These are phyloP conservation scores for Euplexia lucipara DNA, from an alignment of 2,888 invertebrate species.

Conservation along the genomic window DNA sequence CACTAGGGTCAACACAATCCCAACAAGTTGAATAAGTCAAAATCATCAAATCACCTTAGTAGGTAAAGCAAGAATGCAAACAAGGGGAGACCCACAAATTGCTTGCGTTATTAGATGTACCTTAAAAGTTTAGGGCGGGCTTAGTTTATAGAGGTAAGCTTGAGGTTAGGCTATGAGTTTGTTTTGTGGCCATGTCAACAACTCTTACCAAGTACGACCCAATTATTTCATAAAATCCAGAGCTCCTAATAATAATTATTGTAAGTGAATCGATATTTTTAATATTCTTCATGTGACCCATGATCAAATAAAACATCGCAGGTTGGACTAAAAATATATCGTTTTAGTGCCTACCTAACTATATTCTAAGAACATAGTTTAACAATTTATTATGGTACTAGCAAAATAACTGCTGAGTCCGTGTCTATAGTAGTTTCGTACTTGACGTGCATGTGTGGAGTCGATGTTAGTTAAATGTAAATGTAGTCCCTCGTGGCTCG, in stretches of 20 bases:
- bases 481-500: slow-evolving; percentile 79
- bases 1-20: slow-evolving; percentile 73
- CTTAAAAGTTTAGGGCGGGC: slow-evolving; percentile 89
- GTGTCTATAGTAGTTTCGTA: slow-evolving; percentile 20
- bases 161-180: slow-evolving; percentile 84
- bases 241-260: slow-evolving; percentile 7
- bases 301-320: not conserved
- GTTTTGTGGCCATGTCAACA: slow-evolving; percentile 86
- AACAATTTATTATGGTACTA: slow-evolving; percentile 3
- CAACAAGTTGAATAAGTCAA: slow-evolving; percentile 88
- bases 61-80: slow-evolving; percentile 86
- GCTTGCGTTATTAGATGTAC: slow-evolving; percentile 89
- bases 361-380: not conserved
- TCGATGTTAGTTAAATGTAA: slow-evolving; percentile 63
- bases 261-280: not conserved
- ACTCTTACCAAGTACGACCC: slow-evolving; percentile 72
- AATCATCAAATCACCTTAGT: slow-evolving; percentile 90
- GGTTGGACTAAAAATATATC: not conserved
- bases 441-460: slow-evolving; percentile 52
- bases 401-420: slow-evolving; percentile 19
- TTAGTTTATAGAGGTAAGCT: slow-evolving; percentile 88
- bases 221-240: slow-evolving; percentile 64
- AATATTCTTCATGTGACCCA: not conserved
- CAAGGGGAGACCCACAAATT: slow-evolving; percentile 88
- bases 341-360: slow-evolving; percentile 1